These are phyloP conservation scores for Phycodurus eques DNA, from an alignment of 2,113 vertebrate species.

Conservation along the genomic window DNA sequence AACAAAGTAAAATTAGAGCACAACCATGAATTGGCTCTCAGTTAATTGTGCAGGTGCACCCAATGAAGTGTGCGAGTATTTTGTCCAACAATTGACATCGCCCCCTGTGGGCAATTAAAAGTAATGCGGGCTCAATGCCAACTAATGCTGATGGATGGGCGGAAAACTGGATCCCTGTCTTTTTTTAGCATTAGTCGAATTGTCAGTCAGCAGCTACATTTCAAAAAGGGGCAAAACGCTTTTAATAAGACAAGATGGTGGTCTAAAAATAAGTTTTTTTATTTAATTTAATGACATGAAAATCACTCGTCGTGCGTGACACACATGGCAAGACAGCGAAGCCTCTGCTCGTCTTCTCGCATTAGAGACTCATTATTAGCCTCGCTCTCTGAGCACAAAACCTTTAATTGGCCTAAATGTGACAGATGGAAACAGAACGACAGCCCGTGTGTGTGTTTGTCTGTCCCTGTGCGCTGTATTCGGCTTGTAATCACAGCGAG, in stretches of 20 bases:
- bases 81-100: neutral
- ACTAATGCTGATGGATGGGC: neutral
- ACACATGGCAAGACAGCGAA: neutral
- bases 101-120: neutral
- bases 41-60: neutral
- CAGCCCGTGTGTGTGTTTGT: conserved; percentile 8
- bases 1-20: neutral
- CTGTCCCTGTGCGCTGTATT: conserved; percentile 2
- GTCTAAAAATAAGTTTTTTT: conserved; percentile 6
- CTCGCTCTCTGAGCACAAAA: conserved; percentile 18
- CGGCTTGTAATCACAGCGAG: conserved; percentile 41
- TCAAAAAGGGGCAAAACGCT: neutral
- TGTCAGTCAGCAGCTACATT: neutral
- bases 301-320: conserved; percentile 2
- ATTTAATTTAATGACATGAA: conserved; percentile 12
- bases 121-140: neutral
- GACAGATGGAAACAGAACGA: conserved; percentile 18
- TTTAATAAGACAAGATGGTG: neutral
- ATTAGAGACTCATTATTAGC: conserved; percentile 25
- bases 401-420: conserved; percentile 28
- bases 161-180: neutral
- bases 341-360: conserved; percentile 10
- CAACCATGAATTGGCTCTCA: neutral
- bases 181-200: neutral
- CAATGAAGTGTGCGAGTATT: neutral